Percentiles rank a stretch among this genome's conserved stretches.
Conservation (phyloP, 2,797 vertebrate species). For the Ambastaia sidthimunki region DNA sequence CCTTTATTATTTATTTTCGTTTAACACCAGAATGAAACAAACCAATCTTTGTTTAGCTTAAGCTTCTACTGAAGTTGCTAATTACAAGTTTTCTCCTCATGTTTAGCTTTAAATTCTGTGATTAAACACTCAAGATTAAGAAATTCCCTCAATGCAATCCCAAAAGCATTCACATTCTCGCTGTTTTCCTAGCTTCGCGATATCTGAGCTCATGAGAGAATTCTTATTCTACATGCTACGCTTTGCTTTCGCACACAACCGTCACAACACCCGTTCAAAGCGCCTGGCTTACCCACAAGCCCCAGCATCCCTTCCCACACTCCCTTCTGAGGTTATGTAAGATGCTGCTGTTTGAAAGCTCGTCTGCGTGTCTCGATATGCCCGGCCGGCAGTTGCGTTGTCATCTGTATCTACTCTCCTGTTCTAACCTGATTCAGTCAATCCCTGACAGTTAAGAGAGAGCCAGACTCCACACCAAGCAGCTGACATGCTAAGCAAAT, state of each 20-base stretch:
- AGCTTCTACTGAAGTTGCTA: constrained; percentile 17
- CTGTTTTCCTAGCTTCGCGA: not conserved
- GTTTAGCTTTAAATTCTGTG: not conserved
- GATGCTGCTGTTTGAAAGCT: constrained; percentile 60
- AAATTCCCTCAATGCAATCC: not conserved
- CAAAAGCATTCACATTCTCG: not conserved
- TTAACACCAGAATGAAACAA: not conserved
- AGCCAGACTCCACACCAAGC: constrained; percentile 61
- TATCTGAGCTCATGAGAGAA: constrained; percentile 3
- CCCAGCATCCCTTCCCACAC: constrained; percentile 47
- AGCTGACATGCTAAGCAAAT: constrained; percentile 72
- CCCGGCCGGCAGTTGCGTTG: constrained; percentile 66
- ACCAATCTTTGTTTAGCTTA: constrained; percentile 8
- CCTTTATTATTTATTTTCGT: constrained; percentile 16
- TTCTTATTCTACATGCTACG: constrained; percentile 3
- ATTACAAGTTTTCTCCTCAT: not conserved
- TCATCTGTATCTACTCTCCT: constrained; percentile 75
- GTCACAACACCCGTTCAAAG: constrained; percentile 59
- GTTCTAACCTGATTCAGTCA: constrained; percentile 84
- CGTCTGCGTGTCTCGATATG: constrained; percentile 67
- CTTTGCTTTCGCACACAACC: constrained; percentile 39
- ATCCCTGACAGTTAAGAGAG: constrained; percentile 74
- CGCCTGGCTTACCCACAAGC: constrained; percentile 52
- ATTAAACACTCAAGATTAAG: not conserved
- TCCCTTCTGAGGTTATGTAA: constrained; percentile 67